These are phyloP conservation scores for Fissipunctia ypsillon DNA, from an alignment of 2,888 invertebrate species.

Conservation along the genomic window DNA sequence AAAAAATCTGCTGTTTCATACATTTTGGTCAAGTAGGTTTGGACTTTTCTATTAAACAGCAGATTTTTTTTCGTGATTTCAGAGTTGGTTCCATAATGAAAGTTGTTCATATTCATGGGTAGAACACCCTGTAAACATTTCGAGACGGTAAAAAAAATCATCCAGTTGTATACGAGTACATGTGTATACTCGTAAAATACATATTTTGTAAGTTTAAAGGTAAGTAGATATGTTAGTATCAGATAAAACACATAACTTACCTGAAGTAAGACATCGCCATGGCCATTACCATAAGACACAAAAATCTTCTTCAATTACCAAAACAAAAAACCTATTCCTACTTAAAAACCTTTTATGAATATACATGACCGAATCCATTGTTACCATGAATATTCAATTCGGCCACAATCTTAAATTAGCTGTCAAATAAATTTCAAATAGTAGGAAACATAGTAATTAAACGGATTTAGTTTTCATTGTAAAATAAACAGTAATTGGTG, in stretches of 20 bases:
- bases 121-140: no score
- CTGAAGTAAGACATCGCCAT: conserved; percentile 15
- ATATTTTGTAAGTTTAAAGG: background rate
- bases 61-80: no score
- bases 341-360: conserved; percentile 53
- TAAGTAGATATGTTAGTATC: background rate
- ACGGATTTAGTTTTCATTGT: conserved; percentile 71
- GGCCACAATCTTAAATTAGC: conserved; percentile 55
- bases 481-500: conserved; percentile 71
- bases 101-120: no score
- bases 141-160: no score
- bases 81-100: no score
- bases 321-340: conserved; percentile 21
- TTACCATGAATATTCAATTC: conserved; percentile 63
- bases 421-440: conserved; percentile 68
- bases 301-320: conserved; percentile 51
- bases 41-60: no score
- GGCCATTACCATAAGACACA: conserved; percentile 32
- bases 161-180: no score
- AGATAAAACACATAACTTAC: background rate
- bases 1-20: no score
- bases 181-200: no score
- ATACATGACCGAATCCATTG: conserved; percentile 61
- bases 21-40: no score
- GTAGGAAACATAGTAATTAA: conserved; percentile 66